Evolutionary conservation across 2,888 invertebrate genomes (phyloP).

Genomic region (Eubasilissa splendida): DNA sequence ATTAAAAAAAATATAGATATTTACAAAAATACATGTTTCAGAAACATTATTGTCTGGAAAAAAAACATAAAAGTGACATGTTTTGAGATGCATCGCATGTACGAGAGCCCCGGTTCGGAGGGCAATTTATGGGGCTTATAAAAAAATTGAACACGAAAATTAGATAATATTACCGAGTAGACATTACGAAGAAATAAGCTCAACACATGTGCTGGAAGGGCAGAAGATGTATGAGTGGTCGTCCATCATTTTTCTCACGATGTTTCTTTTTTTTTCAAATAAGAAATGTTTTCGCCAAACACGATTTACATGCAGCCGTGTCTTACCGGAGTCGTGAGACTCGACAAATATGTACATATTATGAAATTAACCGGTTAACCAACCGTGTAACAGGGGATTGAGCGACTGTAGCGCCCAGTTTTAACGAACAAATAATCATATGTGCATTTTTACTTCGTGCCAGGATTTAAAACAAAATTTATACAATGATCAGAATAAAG

Average conservation of each 20-base stretch:
- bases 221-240: conserved; percentile 8
- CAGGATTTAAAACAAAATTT: not conserved
- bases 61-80: no score
- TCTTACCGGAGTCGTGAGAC: conserved; percentile 33
- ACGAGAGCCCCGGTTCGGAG: not conserved
- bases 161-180: conserved; percentile 19
- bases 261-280: conserved; percentile 15
- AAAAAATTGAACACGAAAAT: conserved; percentile 14
- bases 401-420: not conserved
- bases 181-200: conserved; percentile 13
- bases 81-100: not conserved
- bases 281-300: conserved; percentile 35
- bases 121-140: conserved; percentile 1
- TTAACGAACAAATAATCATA: not conserved
- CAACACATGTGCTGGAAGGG: not conserved
- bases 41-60: no score
- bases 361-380: not conserved
- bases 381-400: not conserved
- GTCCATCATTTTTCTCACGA: conserved; percentile 27
- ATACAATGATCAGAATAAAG: not conserved
- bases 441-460: not conserved
- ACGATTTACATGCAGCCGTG: conserved; percentile 38
- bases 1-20: no score
- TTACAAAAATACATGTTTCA: no score
- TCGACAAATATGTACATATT: no score